Evolutionary conservation across 2,113 vertebrate genomes (phyloP).

Genomic region (Empidonax traillii): DNA sequence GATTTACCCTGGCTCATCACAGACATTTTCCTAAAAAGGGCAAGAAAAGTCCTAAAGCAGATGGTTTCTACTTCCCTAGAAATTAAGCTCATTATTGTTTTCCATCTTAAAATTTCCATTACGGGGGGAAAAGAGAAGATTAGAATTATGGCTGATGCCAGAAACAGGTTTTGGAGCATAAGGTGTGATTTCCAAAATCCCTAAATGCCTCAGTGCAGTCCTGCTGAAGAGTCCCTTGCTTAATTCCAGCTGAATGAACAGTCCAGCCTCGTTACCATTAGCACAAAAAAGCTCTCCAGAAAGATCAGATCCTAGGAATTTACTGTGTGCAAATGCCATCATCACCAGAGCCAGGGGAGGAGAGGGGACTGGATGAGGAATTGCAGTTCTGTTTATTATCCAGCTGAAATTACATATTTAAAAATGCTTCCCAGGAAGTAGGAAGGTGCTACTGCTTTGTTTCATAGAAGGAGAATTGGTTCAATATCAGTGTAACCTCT

Average conservation of each 20-base stretch:
- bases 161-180: neutral
- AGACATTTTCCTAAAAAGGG: neutral
- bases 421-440: neutral
- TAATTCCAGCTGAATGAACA: neutral
- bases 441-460: neutral
- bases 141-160: neutral
- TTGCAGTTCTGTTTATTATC: neutral
- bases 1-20: neutral
- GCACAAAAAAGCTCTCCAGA: neutral
- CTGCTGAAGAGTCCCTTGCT: neutral
- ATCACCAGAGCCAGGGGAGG: neutral
- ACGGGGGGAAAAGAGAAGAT: neutral
- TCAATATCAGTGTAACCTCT: neutral
- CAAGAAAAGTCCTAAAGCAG: neutral
- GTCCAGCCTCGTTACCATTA: neutral
- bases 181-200: neutral
- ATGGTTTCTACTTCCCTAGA: neutral
- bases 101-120: neutral
- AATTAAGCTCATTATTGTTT: conserved; percentile 11
- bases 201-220: neutral
- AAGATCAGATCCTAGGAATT: neutral
- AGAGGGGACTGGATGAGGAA: neutral
- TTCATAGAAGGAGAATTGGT: neutral
- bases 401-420: neutral
- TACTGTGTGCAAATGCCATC: neutral